phyloP scores from a whole-genome alignment of 2,888 invertebrate species.

The Drepana falcataria region DNA sequence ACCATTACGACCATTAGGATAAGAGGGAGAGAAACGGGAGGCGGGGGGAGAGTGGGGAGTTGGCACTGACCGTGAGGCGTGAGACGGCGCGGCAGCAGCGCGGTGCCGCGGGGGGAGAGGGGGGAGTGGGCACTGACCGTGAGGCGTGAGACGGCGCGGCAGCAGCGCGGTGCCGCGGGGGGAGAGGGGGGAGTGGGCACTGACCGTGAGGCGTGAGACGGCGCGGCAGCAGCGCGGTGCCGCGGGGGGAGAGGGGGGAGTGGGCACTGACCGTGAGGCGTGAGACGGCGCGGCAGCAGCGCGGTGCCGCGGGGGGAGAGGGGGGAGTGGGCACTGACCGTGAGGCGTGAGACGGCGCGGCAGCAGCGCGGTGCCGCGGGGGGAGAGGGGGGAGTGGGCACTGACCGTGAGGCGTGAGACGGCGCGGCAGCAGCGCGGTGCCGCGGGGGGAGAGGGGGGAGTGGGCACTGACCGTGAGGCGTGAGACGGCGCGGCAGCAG shows the following conservation, averaged over 20 bases:
- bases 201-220: constrained; percentile 14
- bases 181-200: constrained; percentile 43
- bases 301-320: no score
- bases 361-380: neutral
- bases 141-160: no score
- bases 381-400: neutral
- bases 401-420: no score
- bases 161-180: constrained; percentile 21
- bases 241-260: constrained; percentile 48
- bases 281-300: no score
- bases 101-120: neutral
- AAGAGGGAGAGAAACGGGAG: no score
- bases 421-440: neutral
- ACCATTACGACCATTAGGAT: neutral
- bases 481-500: constrained; percentile 9
- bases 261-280: constrained; percentile 59
- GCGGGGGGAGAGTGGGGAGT: neutral
- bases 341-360: no score
- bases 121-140: constrained; percentile 8
- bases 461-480: constrained; percentile 6
- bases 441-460: neutral
- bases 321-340: no score
- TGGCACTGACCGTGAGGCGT: neutral
- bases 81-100: neutral
- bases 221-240: constrained; percentile 39